Conservation (phyloP, 2,113 vertebrate genomes). For the Caranx ignobilis region DNA sequence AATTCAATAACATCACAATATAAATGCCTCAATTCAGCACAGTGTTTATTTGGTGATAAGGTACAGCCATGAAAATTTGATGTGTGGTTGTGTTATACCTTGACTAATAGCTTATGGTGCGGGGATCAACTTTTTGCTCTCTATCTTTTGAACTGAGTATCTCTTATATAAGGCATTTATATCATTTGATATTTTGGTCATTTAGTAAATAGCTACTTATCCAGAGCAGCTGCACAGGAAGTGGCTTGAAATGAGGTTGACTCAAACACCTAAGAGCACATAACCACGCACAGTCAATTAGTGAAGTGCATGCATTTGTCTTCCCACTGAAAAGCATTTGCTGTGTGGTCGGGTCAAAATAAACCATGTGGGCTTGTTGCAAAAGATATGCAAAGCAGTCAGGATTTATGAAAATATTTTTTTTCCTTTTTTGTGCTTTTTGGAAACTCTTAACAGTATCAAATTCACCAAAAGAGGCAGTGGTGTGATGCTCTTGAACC, state of each 20-base stretch:
- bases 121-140: constrained; percentile 39
- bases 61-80: constrained; percentile 38
- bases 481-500: constrained; percentile 1
- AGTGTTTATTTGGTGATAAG: constrained; percentile 46
- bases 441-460: constrained; percentile 16
- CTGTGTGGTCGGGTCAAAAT: constrained; percentile 34
- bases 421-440: not conserved
- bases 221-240: constrained; percentile 55
- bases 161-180: constrained; percentile 62
- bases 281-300: constrained; percentile 63
- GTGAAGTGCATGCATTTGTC: constrained; percentile 53
- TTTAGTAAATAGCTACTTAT: constrained; percentile 69
- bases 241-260: constrained; percentile 62
- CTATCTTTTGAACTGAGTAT: constrained; percentile 11
- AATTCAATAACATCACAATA: constrained; percentile 56
- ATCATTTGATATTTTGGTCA: constrained; percentile 67
- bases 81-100: constrained; percentile 48
- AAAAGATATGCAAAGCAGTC: constrained; percentile 52
- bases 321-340: constrained; percentile 55
- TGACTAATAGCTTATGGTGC: constrained; percentile 58
- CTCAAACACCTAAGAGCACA: constrained; percentile 53
- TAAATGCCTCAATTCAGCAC: constrained; percentile 28
- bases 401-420: constrained; percentile 19
- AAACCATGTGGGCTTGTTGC: constrained; percentile 42
- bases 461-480: constrained; percentile 28